Evolutionary conservation across 2,888 invertebrate genomes (phyloP), one percentile per base, ranked within the genome.

Genomic region (Himalopsyche kuldschensis): DNA sequence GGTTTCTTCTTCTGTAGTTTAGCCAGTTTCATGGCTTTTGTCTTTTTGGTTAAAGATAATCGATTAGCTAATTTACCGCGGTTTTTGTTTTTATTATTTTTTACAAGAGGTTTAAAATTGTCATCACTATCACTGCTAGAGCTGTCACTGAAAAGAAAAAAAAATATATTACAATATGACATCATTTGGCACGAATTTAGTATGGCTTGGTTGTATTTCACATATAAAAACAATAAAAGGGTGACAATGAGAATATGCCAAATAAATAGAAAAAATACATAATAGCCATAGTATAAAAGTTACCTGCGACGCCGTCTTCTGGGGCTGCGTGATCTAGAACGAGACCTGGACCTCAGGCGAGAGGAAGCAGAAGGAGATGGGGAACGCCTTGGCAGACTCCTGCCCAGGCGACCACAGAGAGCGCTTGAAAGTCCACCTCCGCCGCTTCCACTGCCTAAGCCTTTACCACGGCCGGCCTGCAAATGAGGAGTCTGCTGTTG

Each of bases 361-460:
- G 80, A 46, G 79, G n/a, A 77, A 63, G 82, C 75, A 46, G 31
- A 11, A 10, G 80, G 77, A 47, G 32, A 76, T 27, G 46, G 81
- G n/a, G 81, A 48, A 75, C 48, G 75, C 4, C 27, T 47, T 47
- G 78, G 11, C 15, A 69, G 75, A 30, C 35, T 35, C 11, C 48
- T 92, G 79, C 93, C 93, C 86, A 93, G 89, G 85, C 93, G 89
- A 35, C 93, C 93, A 84, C 93, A 94, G 87, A 94, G 89, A 41
- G 92, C 92, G 79, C 92, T 92, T 69, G 94, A 93, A 46, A 94
- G 89, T 15, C 69, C 15, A 15, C 27, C 81, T 78, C 69, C 84
- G 63, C 35, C 80, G 75, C 75, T 48, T 75, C 8, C 80, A 11
- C 30, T 24, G 20, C 69, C 69, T 11, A 15, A 15, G 15, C 69